Percentiles rank a stretch among this genome's conserved stretches.
These are phyloP conservation scores for Acomys russatus DNA, from an alignment of 2,797 vertebrate genomes.

Conservation along the genomic window DNA sequence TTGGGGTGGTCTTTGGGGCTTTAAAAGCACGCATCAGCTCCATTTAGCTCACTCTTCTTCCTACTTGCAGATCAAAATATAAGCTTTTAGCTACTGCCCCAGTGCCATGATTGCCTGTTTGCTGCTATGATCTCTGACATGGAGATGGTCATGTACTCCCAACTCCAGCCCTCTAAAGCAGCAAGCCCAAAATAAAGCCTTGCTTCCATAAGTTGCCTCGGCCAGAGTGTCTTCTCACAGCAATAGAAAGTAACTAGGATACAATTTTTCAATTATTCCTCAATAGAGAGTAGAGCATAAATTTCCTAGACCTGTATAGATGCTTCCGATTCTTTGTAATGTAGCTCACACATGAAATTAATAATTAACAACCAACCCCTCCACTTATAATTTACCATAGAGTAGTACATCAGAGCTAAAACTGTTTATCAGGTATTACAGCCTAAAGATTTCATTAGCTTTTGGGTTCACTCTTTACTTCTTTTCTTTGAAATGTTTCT, in stretches of 20 bases:
- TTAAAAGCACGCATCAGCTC: not conserved
- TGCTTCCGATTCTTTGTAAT: not conserved
- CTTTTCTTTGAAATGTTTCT: not conserved
- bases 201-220: not conserved
- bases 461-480: not conserved
- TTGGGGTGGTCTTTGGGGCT: too few species aligned
- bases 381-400: not conserved
- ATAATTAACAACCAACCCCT: not conserved
- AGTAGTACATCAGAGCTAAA: not conserved
- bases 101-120: too few species aligned
- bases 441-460: not conserved
- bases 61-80: not conserved
- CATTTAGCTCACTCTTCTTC: not conserved
- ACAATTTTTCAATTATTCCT: not conserved
- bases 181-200: not conserved
- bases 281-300: slow-evolving; percentile 13
- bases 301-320: not conserved
- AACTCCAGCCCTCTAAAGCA: not conserved
- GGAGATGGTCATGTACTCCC: too few species aligned
- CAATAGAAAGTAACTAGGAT: not conserved
- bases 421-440: not conserved
- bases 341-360: not conserved
- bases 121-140: not conserved
- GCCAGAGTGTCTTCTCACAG: not conserved
- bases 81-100: not conserved